Base-by-base conservation (phyloP, 2,888 invertebrate genomes). In the Drosophila nr. perissopoda region DNA sequence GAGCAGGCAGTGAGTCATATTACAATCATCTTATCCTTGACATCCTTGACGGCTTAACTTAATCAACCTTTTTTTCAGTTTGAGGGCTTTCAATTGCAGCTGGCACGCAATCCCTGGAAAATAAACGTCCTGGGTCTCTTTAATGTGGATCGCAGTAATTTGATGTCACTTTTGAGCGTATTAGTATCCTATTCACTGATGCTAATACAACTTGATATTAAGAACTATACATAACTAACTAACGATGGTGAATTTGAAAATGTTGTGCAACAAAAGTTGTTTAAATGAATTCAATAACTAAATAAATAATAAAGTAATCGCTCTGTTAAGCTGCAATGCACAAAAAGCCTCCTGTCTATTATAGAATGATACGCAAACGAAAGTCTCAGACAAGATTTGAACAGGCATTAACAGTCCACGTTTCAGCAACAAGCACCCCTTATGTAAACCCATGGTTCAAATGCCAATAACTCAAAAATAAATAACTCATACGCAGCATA, bases 381-480 rank as follows among this genome's bases (percentile, higher is more conserved):
- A 42, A 53, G 68, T 54, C 61, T 58, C 68, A 76, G 69, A 68
- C 78, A 52, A 25, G 33, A 13, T 40, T 70, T 64, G 57, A 49
- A 61, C 40, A 29, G 51, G 72, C 31, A 75, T 76, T 79, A 61
- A 42, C 63, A 49, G 29, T 46, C 27, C 38, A 16, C 11, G 33
- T 42, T 52, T 58, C 40, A 52, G 31, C 29, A 40, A 48, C 53
- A 40, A 27, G 33, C 42, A 52, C 36, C 58, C 58, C 64, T 53
- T 40, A 48, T 49, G 46, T 29, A 40, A n/a, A 4, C 36, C 21
- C 34, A 57, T 27, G 36, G 77, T 76, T 79, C 74, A 76, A 84
- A 74, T 78, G 74, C 71, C 88, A 89, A 87, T 89, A 87, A 87
- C 65, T 84, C 85, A 85, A 78, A 87, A 82, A 85, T 84, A 84